A percentile compares a stretch with the other conserved stretches of the same genome.
phyloP scores from a whole-genome alignment of 2,888 invertebrate species.

The Empis stercorea region DNA sequence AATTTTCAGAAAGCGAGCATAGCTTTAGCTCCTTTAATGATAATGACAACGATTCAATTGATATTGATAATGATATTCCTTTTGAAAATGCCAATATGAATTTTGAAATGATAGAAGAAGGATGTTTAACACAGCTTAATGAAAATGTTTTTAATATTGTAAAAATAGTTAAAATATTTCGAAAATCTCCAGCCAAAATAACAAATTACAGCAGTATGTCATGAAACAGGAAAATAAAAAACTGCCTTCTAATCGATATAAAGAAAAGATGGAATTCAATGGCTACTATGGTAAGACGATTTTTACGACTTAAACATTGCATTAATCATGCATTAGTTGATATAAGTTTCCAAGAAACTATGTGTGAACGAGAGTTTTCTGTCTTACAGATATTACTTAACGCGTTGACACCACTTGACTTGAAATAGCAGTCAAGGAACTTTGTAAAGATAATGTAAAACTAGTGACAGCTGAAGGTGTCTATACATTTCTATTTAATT shows the following conservation, averaged over 20 bases:
- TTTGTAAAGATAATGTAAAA: too few relatives aligned
- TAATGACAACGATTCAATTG: neutral
- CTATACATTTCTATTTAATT: too few relatives aligned
- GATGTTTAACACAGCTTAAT: neutral
- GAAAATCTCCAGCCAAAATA: slow-evolving; percentile 2
- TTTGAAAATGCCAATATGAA: neutral
- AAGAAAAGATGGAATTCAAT: slow-evolving; percentile 2
- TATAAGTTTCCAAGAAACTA: too few relatives aligned
- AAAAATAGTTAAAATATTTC: neutral
- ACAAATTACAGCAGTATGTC: slow-evolving; percentile 2
- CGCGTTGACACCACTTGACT: too few relatives aligned
- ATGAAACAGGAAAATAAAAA: slow-evolving; percentile 3
- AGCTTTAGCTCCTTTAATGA: neutral
- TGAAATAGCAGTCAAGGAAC: too few relatives aligned
- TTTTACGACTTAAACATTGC: neutral
- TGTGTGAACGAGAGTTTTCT: too few relatives aligned
- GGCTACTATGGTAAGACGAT: neutral
- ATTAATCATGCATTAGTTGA: neutral
- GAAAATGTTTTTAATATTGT: neutral
- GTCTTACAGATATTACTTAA: too few relatives aligned
- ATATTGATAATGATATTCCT: neutral
- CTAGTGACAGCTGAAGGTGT: too few relatives aligned
- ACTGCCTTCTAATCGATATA: slow-evolving; percentile 2
- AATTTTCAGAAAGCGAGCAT: neutral
- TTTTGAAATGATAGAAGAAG: neutral